Conservation (phyloP, 2,888 invertebrate species). For the Graphium colonna region DNA sequence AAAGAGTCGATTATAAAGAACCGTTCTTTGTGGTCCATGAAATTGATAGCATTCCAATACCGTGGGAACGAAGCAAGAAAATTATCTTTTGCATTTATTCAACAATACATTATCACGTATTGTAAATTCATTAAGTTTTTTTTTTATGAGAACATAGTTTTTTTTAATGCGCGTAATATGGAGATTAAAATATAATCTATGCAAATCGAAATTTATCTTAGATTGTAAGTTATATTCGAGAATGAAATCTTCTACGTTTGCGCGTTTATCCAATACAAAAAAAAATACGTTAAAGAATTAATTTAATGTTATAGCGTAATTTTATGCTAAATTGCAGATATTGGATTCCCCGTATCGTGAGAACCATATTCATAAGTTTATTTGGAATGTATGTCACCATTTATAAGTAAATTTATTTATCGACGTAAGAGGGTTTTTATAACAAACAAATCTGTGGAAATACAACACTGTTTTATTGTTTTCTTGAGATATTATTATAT, state of each 20-base stretch:
- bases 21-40: neutral
- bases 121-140: neutral
- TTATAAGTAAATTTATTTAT: neutral
- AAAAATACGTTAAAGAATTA: neutral
- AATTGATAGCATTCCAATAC: neutral
- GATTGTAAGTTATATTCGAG: too few relatives aligned
- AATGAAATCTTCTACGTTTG: too few relatives aligned
- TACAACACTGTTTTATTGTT: constrained; percentile 20
- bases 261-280: neutral
- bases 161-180: neutral
- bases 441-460: constrained; percentile 18
- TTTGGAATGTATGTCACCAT: neutral
- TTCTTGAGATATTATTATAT: constrained; percentile 4
- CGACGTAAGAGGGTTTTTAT: neutral
- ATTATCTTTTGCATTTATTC: neutral
- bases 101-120: neutral
- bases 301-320: neutral
- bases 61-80: neutral
- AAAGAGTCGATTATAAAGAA: neutral
- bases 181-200: too few relatives aligned
- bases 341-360: neutral
- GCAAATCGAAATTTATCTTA: too few relatives aligned
- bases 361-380: neutral
- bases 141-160: neutral
- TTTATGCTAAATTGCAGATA: neutral